These are phyloP conservation scores for Callospermophilus lateralis DNA, from an alignment of 2,113 vertebrate species.

Conservation along the genomic window DNA sequence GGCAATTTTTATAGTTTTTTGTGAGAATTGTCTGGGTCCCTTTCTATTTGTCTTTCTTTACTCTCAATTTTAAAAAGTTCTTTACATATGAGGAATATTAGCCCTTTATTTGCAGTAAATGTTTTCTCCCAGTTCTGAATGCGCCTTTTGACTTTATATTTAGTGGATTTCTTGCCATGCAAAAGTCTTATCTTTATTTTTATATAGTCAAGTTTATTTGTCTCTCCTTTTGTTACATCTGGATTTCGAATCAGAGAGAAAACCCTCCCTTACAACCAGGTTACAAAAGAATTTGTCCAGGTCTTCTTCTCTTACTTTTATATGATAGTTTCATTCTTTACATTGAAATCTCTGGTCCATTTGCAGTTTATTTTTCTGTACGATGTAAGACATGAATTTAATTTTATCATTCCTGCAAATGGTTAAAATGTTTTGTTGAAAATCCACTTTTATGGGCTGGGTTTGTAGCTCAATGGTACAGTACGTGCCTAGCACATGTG, in stretches of 20 bases:
- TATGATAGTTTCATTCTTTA: neutral
- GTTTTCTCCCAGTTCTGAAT: neutral
- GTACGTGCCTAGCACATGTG: too few species aligned
- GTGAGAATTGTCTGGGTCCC: neutral
- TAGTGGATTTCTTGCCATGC: neutral
- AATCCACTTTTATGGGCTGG: neutral
- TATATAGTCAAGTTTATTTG: neutral
- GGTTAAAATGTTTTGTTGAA: neutral
- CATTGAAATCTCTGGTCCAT: neutral
- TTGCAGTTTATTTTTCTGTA: neutral
- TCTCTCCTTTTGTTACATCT: slow-evolving; percentile 27
- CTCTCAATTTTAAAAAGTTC: neutral
- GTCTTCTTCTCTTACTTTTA: neutral
- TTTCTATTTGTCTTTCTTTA: neutral
- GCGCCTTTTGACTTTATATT: neutral
- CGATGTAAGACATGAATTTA: neutral
- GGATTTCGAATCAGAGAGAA: slow-evolving; percentile 14
- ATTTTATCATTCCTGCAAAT: slow-evolving; percentile 24
- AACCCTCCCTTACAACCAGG: neutral
- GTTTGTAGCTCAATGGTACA: too few species aligned
- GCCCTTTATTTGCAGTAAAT: slow-evolving; percentile 11
- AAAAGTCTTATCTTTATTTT: slow-evolving; percentile 12
- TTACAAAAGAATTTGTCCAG: slow-evolving; percentile 6
- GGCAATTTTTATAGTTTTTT: slow-evolving; percentile 1
- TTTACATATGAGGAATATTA: neutral